Evolutionary conservation across 2,888 invertebrate species (phyloP).

Genomic region (Mechanitis messenoides): DNA sequence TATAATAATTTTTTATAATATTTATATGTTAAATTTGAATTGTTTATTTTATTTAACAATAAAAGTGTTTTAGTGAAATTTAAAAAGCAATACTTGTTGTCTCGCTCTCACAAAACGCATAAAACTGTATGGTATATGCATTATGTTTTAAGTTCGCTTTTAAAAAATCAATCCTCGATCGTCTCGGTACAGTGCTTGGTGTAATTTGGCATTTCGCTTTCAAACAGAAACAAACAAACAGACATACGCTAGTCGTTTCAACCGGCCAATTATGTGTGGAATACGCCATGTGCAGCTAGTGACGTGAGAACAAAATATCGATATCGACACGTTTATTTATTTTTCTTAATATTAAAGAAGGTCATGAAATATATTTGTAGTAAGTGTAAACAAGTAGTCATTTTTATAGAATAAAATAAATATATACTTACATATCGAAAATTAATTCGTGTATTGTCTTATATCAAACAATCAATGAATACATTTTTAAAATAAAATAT

Average conservation of each 20-base stretch:
- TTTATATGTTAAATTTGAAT: no score
- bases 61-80: no score
- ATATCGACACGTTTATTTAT: constrained; percentile 26
- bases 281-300: constrained; percentile 52
- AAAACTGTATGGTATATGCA: no score
- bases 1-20: neutral
- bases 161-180: constrained; percentile 20
- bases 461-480: no score
- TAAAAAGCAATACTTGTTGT: neutral
- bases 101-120: no score
- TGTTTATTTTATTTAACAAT: no score
- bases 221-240: constrained; percentile 30
- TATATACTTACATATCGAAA: no score
- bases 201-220: constrained; percentile 26
- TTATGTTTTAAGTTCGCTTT: neutral
- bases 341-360: neutral
- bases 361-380: no score
- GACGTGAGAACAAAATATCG: constrained; percentile 34
- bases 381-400: neutral
- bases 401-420: no score
- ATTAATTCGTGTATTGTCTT: no score
- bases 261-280: constrained; percentile 62
- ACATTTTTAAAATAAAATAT: no score
- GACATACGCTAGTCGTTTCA: constrained; percentile 28
- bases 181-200: constrained; percentile 22